A percentile compares a stretch with the other conserved stretches of the same genome.
These are phyloP conservation scores for Rhizomys pruinosus DNA, from an alignment of 2,113 vertebrate species.

Conservation along the genomic window DNA sequence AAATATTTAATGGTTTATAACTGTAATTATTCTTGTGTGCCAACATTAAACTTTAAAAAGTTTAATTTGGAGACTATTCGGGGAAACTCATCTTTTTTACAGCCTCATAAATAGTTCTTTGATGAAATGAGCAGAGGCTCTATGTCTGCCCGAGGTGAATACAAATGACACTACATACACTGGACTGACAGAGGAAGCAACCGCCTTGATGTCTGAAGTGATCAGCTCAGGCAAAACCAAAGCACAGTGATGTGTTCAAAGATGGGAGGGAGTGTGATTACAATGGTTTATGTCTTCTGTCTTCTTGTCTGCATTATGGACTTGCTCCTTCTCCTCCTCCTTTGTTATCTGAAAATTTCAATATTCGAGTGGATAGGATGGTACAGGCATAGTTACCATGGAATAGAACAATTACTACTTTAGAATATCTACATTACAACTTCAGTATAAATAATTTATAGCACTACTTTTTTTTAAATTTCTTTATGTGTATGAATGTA, in stretches of 20 bases:
- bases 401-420: not conserved
- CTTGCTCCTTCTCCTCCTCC: not conserved
- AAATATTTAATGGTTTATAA: slow-evolving; percentile 91
- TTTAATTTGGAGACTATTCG: slow-evolving; percentile 90
- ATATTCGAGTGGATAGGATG: not conserved
- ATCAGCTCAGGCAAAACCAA: slow-evolving; percentile 39
- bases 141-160: slow-evolving; percentile 84
- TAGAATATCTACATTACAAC: not conserved
- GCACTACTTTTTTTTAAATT: not conserved
- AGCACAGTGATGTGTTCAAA: not conserved
- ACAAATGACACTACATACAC: slow-evolving; percentile 80
- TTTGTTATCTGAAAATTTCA: not conserved
- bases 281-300: not conserved
- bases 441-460: not conserved
- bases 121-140: slow-evolving; percentile 87
- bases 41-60: slow-evolving; percentile 91
- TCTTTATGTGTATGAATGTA: no score
- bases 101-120: slow-evolving; percentile 90
- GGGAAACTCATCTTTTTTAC: slow-evolving; percentile 91
- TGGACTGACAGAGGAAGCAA: slow-evolving; percentile 56
- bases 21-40: slow-evolving; percentile 90
- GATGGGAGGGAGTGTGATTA: not conserved
- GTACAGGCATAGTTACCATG: accelerated
- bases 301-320: not conserved
- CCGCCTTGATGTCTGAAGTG: slow-evolving; percentile 57